Conservation (phyloP, 2,797 vertebrate species). For the Sarcophilus harrisii region DNA sequence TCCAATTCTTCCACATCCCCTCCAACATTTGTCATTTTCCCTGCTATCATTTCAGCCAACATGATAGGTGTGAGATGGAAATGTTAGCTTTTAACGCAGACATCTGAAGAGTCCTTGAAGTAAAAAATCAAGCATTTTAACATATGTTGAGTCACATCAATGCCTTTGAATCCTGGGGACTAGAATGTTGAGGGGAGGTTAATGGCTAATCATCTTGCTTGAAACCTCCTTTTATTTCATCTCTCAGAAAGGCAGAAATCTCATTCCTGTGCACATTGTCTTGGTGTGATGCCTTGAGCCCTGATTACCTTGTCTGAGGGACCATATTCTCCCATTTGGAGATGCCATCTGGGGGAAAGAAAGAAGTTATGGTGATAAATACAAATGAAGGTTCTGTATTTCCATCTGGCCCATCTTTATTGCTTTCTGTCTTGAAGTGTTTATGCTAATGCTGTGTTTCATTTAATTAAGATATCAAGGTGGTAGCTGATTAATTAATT, state of each 20-base stretch:
- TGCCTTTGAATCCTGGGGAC: neutral
- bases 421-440: neutral
- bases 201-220: fast-evolving
- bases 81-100: neutral
- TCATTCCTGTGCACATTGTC: neutral
- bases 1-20: neutral
- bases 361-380: fast-evolving
- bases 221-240: neutral
- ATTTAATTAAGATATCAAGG: conserved; percentile 45
- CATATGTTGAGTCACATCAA: neutral
- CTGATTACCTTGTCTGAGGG: neutral
- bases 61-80: neutral
- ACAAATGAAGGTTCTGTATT: neutral
- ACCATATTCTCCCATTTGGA: neutral
- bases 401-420: neutral
- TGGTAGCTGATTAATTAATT: conserved; percentile 60
- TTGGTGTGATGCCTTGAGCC: neutral
- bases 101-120: neutral
- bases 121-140: neutral
- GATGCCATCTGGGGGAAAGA: neutral
- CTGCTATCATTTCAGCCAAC: neutral
- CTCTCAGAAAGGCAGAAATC: no score
- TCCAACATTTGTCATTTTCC: neutral
- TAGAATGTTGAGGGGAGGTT: neutral
- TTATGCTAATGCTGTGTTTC: conserved; percentile 16